Conservation (phyloP, 2,797 vertebrate species). For the Channa striata region DNA sequence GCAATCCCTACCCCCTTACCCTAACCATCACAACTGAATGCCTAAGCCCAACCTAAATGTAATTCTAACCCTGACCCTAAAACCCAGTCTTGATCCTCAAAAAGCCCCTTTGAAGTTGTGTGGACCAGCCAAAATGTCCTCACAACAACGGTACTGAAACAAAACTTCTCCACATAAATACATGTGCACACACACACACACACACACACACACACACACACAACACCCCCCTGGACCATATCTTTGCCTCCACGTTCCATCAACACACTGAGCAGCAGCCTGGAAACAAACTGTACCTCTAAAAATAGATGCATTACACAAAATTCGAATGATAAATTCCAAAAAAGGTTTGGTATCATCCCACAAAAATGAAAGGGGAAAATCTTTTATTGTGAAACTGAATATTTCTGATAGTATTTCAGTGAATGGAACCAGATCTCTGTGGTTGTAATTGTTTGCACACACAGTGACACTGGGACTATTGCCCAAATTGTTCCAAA, state of each 20-base stretch:
- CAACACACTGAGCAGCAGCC: constrained; percentile 52
- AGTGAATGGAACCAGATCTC: constrained; percentile 51
- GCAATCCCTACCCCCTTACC: no score
- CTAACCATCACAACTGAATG: no score
- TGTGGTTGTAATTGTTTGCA: constrained; percentile 33
- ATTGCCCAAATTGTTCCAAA: constrained; percentile 29
- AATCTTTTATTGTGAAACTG: constrained; percentile 35
- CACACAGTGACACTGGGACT: constrained; percentile 17
- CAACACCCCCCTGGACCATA: constrained; percentile 7
- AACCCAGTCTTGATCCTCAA: no score
- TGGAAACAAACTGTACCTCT: constrained; percentile 45
- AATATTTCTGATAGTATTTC: constrained; percentile 35
- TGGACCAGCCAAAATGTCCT: no score
- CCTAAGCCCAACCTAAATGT: no score
- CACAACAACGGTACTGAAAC: no score
- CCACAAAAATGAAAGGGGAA: constrained; percentile 54
- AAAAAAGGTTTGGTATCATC: constrained; percentile 52
- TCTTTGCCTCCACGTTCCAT: constrained; percentile 28
- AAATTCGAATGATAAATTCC: constrained; percentile 70
- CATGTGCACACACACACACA: constrained; percentile 6
- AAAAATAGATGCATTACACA: constrained; percentile 73
- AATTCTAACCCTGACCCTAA: no score
- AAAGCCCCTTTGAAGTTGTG: no score
- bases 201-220: constrained; percentile 1
- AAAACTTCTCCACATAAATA: no score